A percentile compares a stretch with the other conserved stretches of the same genome.
Conservation (phyloP, 2,888 invertebrate species). For the Lasioglossum zephyrum region DNA sequence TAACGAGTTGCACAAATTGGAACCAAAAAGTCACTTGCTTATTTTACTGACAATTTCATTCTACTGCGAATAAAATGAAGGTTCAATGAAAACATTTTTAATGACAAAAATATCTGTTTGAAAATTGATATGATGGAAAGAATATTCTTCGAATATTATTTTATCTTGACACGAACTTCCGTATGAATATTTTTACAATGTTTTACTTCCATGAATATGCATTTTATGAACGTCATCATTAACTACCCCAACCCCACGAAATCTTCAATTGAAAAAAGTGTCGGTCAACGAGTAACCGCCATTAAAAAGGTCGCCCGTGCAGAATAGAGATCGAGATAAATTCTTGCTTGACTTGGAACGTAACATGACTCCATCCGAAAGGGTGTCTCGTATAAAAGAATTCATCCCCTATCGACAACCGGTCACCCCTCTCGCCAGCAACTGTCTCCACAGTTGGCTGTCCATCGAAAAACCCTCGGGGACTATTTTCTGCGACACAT, state of each 20-base stretch:
- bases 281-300: background rate
- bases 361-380: background rate
- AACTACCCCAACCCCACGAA: background rate
- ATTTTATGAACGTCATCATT: background rate
- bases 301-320: background rate
- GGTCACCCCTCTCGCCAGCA: background rate
- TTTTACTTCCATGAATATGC: background rate
- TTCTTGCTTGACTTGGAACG: background rate
- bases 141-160: background rate
- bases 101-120: background rate
- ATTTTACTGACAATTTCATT: background rate
- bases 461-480: background rate
- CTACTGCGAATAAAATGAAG: background rate
- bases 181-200: background rate
- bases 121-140: background rate
- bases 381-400: background rate
- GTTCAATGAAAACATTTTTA: background rate
- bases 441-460: background rate
- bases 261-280: background rate
- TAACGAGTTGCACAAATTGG: background rate
- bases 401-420: conserved; percentile 15
- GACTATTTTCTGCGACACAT: background rate
- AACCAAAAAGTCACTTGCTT: too few relatives aligned
- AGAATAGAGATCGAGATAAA: background rate
- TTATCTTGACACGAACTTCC: background rate